Evolutionary conservation across 1,140 invertebrate genomes (phyloP).

Genomic region (Agrypnia vestita): DNA sequence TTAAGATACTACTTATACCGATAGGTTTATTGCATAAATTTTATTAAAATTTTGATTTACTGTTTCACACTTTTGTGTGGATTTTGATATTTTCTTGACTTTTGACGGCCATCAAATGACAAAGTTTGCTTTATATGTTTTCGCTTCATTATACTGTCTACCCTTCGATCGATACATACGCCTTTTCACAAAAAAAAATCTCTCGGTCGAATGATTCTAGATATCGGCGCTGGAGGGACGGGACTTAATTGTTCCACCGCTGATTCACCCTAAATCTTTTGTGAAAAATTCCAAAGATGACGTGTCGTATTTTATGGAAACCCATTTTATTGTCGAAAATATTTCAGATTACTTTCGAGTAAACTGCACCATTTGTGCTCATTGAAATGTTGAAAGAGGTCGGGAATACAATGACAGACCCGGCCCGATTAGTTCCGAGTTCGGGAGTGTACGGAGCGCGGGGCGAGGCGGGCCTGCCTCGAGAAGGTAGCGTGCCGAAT

Average conservation of each 20-base stretch:
- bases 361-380: slow-evolving; percentile 27
- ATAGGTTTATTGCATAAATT: too few species aligned
- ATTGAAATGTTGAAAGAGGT: slow-evolving; percentile 34
- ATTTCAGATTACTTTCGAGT: slow-evolving; percentile 46
- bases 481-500: slow-evolving; percentile 51
- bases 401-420: slow-evolving; percentile 8
- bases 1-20: too few species aligned
- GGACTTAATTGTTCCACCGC: slow-evolving; percentile 38
- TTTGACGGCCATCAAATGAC: slow-evolving; percentile 7
- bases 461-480: background rate
- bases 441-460: background rate
- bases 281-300: slow-evolving; percentile 41
- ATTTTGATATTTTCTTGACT: slow-evolving; percentile 30
- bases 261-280: slow-evolving; percentile 43
- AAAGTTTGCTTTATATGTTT: slow-evolving; percentile 17
- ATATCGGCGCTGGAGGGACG: background rate
- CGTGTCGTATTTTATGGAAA: slow-evolving; percentile 45
- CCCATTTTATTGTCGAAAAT: slow-evolving; percentile 44
- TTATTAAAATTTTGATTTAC: too few species aligned
- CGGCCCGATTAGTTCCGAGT: slow-evolving; percentile 39
- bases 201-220: slow-evolving; percentile 31
- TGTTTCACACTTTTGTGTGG: background rate
- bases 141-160: slow-evolving; percentile 9
- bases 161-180: slow-evolving; percentile 30
- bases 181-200: slow-evolving; percentile 30